phyloP scores from a whole-genome alignment of 2,888 invertebrate species.

The Margaritifera margaritifera region DNA sequence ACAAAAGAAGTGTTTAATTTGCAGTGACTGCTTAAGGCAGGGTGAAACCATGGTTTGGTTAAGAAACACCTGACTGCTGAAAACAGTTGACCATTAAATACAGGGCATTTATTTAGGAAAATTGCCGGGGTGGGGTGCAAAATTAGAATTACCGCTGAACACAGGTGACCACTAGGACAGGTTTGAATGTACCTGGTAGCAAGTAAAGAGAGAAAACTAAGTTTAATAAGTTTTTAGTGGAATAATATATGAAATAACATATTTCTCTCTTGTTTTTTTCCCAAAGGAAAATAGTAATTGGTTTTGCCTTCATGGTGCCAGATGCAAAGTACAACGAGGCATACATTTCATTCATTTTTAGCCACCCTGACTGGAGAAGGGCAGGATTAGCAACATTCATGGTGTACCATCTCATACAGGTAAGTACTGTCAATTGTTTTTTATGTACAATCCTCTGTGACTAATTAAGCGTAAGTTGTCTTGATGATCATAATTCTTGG shows the following conservation, averaged over 20 bases:
- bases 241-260: neutral
- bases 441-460: no score
- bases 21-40: no score
- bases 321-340: constrained; percentile 87
- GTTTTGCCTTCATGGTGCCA: constrained; percentile 92
- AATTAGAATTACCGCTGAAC: no score
- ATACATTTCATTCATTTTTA: constrained; percentile 91
- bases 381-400: constrained; percentile 89
- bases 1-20: no score
- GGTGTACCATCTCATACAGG: constrained; percentile 92
- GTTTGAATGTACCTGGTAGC: neutral
- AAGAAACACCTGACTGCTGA: no score
- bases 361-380: constrained; percentile 89
- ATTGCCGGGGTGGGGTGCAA: no score
- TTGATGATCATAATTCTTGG: no score
- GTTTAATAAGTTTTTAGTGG: neutral
- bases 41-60: no score
- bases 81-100: no score
- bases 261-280: constrained; percentile 10
- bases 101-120: no score
- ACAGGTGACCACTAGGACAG: no score
- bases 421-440: constrained; percentile 62
- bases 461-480: no score
- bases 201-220: neutral
- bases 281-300: constrained; percentile 83